Base-by-base conservation (phyloP, 1,140 invertebrate species). In the Olivierus martensii region DNA sequence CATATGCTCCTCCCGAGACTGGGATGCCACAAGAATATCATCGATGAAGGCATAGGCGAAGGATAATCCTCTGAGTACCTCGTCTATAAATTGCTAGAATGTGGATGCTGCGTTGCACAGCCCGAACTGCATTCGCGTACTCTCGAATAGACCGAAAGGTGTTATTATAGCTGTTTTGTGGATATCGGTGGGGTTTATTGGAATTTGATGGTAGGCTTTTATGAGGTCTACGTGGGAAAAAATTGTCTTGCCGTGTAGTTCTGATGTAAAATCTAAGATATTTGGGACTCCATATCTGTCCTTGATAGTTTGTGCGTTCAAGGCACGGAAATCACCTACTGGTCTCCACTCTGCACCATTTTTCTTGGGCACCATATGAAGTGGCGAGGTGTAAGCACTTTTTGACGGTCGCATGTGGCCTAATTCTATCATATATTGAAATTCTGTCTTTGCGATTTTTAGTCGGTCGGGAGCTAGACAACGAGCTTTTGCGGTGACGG, bases 11-110 rank as follows among this genome's bases (percentile, higher is more conserved):
- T 65, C 57, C 47, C 53, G 58, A 18, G 51, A 52, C 5, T 61
- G 45, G 1, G 63, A 66, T 37, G 61, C 70, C 5, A 79, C 60
- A 2, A 76, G 61, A 36, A 79, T 68, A 56, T 78, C 76, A 55
- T 78, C 75, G 0, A 77, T 49, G 55, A 73, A 78, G 0, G 64
- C 59, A 44, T 63, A 61, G 42, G 36, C 57, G 46, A 66, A 72
- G 18, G 61, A 57, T n/a, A 63, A 55, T 9, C 62, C 66, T 19
- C 66, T 52, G 3, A 72, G 59, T 1, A 74, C 63, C n/a, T 64
- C 28, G 57, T 73, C 64, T 43, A 78, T 74, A 11, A 70, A 67
- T 21, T 42, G 5, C 21, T 59, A 51, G 42, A 60, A 59, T 0
- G 53, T 49, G 1, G 50, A 28, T 1, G 46, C 4, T 12, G 57